phyloP scores from a whole-genome alignment of 2,113 vertebrate genomes.

The Halichoerus grypus region DNA sequence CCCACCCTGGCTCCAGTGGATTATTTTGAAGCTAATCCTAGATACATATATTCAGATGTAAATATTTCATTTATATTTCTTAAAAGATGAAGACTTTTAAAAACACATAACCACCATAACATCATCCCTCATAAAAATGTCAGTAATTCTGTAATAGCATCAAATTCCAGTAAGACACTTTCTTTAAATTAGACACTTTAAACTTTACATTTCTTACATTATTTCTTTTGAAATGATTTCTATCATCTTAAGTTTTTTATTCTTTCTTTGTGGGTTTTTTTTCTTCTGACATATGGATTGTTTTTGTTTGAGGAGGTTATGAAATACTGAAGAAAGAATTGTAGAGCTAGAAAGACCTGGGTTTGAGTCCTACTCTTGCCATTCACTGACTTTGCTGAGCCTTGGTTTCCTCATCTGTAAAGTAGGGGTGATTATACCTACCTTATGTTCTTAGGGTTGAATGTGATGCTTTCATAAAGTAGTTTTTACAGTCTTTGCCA shows the following conservation, averaged over 20 bases:
- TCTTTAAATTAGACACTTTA: slow-evolving; percentile 32
- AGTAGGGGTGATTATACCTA: slow-evolving; percentile 53
- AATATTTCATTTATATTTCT: slow-evolving; percentile 67
- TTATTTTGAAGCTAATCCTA: slow-evolving; percentile 65
- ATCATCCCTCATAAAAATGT: slow-evolving; percentile 56
- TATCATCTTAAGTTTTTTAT: slow-evolving; percentile 31
- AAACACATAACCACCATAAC: background rate
- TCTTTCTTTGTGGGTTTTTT: background rate
- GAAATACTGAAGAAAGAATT: slow-evolving; percentile 63
- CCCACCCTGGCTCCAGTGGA: background rate
- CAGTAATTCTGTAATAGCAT: slow-evolving; percentile 47
- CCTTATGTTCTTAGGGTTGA: slow-evolving; percentile 49
- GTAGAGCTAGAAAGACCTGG: slow-evolving; percentile 60
- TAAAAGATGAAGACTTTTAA: slow-evolving; percentile 36
- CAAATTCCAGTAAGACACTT: slow-evolving; percentile 37
- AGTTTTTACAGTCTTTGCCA: slow-evolving; percentile 42
- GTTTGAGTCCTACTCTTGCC: slow-evolving; percentile 63
- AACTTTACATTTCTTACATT: slow-evolving; percentile 60
- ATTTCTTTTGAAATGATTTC: slow-evolving; percentile 50
- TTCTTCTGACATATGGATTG: slow-evolving; percentile 19
- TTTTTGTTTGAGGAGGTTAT: slow-evolving; percentile 68
- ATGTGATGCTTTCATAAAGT: slow-evolving; percentile 38
- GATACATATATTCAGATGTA: background rate
- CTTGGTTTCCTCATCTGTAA: slow-evolving; percentile 69
- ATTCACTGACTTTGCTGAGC: slow-evolving; percentile 65